Base-by-base conservation (phyloP, 2,888 invertebrate genomes). In the Parnassius apollo region DNA sequence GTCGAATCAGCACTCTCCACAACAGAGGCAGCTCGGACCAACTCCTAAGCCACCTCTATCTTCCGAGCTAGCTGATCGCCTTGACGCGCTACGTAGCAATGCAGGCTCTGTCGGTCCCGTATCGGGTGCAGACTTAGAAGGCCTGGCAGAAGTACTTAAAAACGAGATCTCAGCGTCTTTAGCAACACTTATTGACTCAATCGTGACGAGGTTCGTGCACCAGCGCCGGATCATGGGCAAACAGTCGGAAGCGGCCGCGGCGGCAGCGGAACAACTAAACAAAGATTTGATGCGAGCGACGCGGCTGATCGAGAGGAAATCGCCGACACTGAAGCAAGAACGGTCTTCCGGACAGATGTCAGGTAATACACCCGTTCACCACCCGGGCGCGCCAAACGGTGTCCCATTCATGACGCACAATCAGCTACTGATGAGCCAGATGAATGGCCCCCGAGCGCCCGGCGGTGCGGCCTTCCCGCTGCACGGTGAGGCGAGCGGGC, bases 131-230 rank as follows among this genome's bases (percentile, higher is more conserved):
- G 98, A 98, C 77, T 92, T 98, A 9, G 97, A 98, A 81, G 96
- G 96, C 60, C 92, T 99, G 58, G 97, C 98, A n/a, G 97, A 98
- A 77, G 95, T 96, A 61, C 93, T 99, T 7, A 98, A 98, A 89
- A 95, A 94, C 59, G 98, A 98, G 91, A 96, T 98, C 70, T 95
- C 96, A 35, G 94, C 96, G 48, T 96, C 96, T 1, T 87, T 98
- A 53, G 95, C 96, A 18, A 96, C 95, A 71, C 92, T 98, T 53
- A 96, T 98, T 71, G 98, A 98, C 84, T 96, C 96, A 22, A 96
- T 98, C 66, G 94, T 98, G 66, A 95, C 96, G 42, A 94, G 96
- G 72, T 97, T 96, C 78, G 94, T 96, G 66, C 96, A 97, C 71
- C 96, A 97, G 83, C 93, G 96, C 67, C 93, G 96, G 70, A 94